Evolutionary conservation across 2,113 vertebrate genomes (phyloP).

Genomic region (Trichechus manatus): DNA sequence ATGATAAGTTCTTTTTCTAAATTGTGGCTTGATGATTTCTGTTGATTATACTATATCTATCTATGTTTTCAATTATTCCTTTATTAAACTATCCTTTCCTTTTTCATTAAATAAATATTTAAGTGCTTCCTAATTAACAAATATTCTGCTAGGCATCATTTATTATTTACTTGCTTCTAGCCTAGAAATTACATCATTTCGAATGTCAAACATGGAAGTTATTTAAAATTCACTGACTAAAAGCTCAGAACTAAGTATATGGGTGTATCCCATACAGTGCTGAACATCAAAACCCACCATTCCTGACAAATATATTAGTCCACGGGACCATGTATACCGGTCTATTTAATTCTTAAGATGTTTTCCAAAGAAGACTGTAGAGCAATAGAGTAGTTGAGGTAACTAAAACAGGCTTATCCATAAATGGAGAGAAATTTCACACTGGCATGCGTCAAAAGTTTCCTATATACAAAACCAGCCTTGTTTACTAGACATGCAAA

Average conservation of each 20-base stretch:
- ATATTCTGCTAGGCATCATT: conserved; percentile 1
- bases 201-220: conserved; percentile 19
- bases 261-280: background rate
- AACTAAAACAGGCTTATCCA: background rate
- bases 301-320: background rate
- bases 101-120: conserved; percentile 26
- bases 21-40: background rate
- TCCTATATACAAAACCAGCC: conserved; percentile 14
- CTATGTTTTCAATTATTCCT: background rate
- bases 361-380: conserved; percentile 44
- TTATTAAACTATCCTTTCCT: conserved; percentile 13
- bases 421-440: conserved; percentile 47
- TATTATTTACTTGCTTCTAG: conserved; percentile 12
- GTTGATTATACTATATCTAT: conserved; percentile 6
- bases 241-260: background rate
- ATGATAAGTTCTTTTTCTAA: background rate
- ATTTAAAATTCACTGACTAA: background rate
- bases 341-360: conserved; percentile 1
- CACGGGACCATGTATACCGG: background rate
- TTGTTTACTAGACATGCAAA: conserved; percentile 36
- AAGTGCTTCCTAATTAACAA: conserved; percentile 10
- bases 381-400: background rate
- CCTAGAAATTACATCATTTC: conserved; percentile 45
- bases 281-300: background rate
- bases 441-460: conserved; percentile 25